Base-by-base conservation (phyloP, 2,113 vertebrate species). In the Hylia prasina region DNA sequence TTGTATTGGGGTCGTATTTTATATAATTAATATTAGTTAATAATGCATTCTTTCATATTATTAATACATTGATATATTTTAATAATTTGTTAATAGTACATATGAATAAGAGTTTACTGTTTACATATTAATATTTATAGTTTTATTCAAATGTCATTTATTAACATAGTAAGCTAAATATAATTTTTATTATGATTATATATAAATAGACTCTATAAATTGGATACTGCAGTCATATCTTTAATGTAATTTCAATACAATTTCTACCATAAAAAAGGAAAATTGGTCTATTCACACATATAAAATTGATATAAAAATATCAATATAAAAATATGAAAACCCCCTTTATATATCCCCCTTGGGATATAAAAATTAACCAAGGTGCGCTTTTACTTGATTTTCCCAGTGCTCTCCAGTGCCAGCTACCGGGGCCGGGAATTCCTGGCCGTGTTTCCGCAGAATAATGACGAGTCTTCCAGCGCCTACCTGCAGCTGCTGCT, bases 401-500 rank as follows among this genome's bases (percentile, higher is more conserved):
- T 45, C 27, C 28, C 54, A 77, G 64, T 0, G 0, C 22, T 87
- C 39, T 78, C 54, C 73, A 78, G 64, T 37, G 64, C 54, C 54
- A 61, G 64, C 47, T 53, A 45, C 23, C n/a, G 7, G 39, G 64
- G 64, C n/a, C 23, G 2, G 19, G 73, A 70, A 28, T 87, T 78
- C 47, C 73, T 87, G 54, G 84, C 39, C 0, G 39, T 61, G 73
- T 87, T 87, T n/a, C 64, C 64, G 9, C 73, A 87, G 56, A 87
- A 87, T 0, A 10, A 61, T 0, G 2, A 78, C 0, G 56, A 70
- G 47, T 54, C 47, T 24, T 13, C 56, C 19, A 25, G 40, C 0
- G 24, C n/a, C 0, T 2, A 9, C 8, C 56, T 87, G n/a, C 15
- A 54, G 56, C 56, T 79, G 54, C 40, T 79, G 56, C n/a, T 87